Base-by-base conservation (phyloP, 2,113 vertebrate genomes). In the Delphinus delphis region DNA sequence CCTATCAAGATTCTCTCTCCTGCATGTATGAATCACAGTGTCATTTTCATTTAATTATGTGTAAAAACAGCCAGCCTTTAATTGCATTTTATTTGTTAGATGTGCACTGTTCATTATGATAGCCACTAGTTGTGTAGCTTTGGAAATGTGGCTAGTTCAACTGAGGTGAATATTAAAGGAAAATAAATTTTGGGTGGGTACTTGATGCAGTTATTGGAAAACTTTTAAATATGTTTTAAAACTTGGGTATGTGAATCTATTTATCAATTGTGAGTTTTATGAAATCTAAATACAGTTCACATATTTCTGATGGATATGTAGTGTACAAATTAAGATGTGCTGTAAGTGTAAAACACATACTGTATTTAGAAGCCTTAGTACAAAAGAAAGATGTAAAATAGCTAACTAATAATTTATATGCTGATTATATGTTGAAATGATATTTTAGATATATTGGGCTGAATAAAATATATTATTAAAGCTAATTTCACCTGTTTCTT, bases 381-480 rank as follows among this genome's bases (percentile, higher is more conserved):
- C 31, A 92, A 67, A 87, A 80, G 88, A 67, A 73, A 65, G 89
- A 87, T 92, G 55, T 94, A 93, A 94, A 85, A 94, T 92, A 91
- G 11, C 68, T 93, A 88, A 55, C 73, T 93, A 88, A 55, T 74
- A 55, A 65, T 85, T 93, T 92, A 92, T 71, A 86, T 92, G 71
- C 70, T 96, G 44, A 76, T 92, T 84, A 62, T 81, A 95, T 94
- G 62, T 87, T 94, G 38, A 96, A 97, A 70, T 85, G 53, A 74
- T 93, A 88, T 74, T 95, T 95, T 88, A 96, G 93, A 62, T 88
- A 79, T 60, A 84, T 80, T 90, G 65, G n/a, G 63, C 88, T 95
- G 96, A 96, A 93, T 96, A 97, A 97, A 97, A 90, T 77, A 44
- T 79, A 67, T 90, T 92, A 50, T 90, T 92, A 93, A 95, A 96